Evolutionary conservation across 2,113 vertebrate genomes (phyloP), one percentile per base, ranked within the genome.

Genomic region (Epinephelus fuscoguttatus): DNA sequence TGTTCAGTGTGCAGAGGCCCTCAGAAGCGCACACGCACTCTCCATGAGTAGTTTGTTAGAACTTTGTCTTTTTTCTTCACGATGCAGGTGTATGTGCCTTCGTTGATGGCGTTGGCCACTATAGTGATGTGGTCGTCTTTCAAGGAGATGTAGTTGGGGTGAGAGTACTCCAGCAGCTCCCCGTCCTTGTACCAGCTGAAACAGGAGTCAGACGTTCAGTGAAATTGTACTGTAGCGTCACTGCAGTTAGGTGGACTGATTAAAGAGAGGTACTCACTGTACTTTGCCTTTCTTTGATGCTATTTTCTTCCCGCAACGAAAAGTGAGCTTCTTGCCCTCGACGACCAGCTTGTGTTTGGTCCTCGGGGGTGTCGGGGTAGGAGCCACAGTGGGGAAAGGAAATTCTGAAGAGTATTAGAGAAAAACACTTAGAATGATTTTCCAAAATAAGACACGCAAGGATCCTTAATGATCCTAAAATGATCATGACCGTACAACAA

Each of bases 131-230:
- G 97, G 68, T 97, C 97, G 0, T 97, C 96, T 0, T 96, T 97
- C 78, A 99, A 87, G 74, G 94, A 96, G 81, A 99, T 94, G 93
- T 99, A 99, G 75, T 98, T 97, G 0, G 97, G 97, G 30, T 98
- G 98, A 1, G 97, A 98, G 84, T 92, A 97, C 89, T 98, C 97
- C 90, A 99, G 95, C 47, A 97, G 96, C 87, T 99, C 98, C 30
- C 96, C 96, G 18, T 99, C 98, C 93, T 99, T 99, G 81, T 98
- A 99, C 98, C 98, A 99, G 93, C 98, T 99, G 94, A 25, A 42
- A 80, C 6, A 19, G 23, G 76, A 86, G 57, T n/a, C 7, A 9
- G 12, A 50, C 4, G 3, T 88, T 59, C 7, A 7, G 47, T 3
- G 55, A 57, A n/a, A 52, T 45, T 15, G 19, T 30, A 17, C 37